Evolutionary conservation across 2,888 invertebrate species (phyloP).

Genomic region (Drosophila kuntzei): DNA sequence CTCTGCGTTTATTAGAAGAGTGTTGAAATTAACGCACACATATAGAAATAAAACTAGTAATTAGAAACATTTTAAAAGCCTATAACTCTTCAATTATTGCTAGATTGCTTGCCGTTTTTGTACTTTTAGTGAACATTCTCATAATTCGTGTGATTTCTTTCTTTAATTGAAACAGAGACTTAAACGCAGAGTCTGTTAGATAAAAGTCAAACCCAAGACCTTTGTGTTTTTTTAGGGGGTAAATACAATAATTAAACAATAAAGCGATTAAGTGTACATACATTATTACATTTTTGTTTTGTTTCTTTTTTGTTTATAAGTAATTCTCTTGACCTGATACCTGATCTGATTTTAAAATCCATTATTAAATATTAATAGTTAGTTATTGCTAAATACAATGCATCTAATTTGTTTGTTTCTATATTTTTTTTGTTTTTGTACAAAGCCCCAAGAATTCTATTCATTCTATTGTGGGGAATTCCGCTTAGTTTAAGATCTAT

Average conservation of each 20-base stretch:
- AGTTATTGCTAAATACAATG: conserved; percentile 49
- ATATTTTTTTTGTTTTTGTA: conserved; percentile 36
- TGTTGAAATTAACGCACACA: conserved; percentile 17
- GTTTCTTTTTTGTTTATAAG: conserved; percentile 2
- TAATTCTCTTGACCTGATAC: conserved; percentile 49
- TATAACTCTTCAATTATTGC: conserved; percentile 60
- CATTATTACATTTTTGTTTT: background rate
- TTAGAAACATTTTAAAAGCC: conserved; percentile 45
- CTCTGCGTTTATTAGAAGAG: conserved; percentile 46
- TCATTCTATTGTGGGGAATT: conserved; percentile 13
- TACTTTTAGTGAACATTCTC: conserved; percentile 67
- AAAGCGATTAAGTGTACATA: conserved; percentile 5
- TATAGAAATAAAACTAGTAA: conserved; percentile 16
- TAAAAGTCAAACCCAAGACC: conserved; percentile 6
- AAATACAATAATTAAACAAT: conserved; percentile 24
- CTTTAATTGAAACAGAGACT: conserved; percentile 12
- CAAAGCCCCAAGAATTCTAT: conserved; percentile 29
- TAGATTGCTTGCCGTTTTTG: conserved; percentile 71
- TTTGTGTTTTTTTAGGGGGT: background rate
- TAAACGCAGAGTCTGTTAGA: conserved; percentile 28
- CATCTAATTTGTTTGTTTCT: conserved; percentile 36
- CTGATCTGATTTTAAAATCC: conserved; percentile 57
- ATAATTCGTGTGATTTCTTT: conserved; percentile 11
- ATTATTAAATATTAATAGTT: conserved; percentile 30
- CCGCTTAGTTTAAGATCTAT: conserved; percentile 40